These are phyloP conservation scores for Hylyphantes graminicola DNA, from an alignment of 1,140 invertebrate species.

Conservation along the genomic window DNA sequence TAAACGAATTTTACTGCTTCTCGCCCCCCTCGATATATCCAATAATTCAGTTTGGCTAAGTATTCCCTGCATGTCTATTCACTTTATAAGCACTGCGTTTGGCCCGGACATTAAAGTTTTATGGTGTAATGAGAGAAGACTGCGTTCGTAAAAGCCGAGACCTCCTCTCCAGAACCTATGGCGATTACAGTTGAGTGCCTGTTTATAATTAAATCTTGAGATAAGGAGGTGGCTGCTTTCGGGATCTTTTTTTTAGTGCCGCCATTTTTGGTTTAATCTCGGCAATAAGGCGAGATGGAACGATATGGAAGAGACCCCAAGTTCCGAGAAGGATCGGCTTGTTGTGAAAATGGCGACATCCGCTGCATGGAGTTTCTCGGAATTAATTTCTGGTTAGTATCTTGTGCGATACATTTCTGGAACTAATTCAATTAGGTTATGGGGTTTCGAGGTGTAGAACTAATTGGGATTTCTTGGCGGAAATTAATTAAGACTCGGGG, in stretches of 20 bases:
- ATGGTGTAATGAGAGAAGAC: slow-evolving; percentile 40
- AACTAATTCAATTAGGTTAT: too few relatives aligned
- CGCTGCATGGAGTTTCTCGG: too few relatives aligned
- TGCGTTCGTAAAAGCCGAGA: slow-evolving; percentile 28
- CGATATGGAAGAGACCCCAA: too few relatives aligned
- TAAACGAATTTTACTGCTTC: slow-evolving; percentile 41
- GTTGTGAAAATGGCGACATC: too few relatives aligned
- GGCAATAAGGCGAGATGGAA: too few relatives aligned
- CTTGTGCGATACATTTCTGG: too few relatives aligned
- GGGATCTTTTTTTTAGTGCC: too few relatives aligned
- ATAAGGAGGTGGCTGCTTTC: neutral
- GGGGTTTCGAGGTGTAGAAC: neutral
- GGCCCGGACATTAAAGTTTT: slow-evolving; percentile 31
- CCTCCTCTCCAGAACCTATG: neutral
- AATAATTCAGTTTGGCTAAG: slow-evolving; percentile 51
- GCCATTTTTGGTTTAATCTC: too few relatives aligned
- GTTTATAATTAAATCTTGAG: slow-evolving; percentile 28
- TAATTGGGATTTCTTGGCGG: neutral
- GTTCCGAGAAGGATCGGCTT: too few relatives aligned
- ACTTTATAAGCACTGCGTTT: slow-evolving; percentile 43
- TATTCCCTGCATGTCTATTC: slow-evolving; percentile 30
- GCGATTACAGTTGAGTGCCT: slow-evolving; percentile 10
- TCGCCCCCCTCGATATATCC: slow-evolving; percentile 40
- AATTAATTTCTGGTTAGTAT: too few relatives aligned
- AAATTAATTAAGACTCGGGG: too few relatives aligned